phyloP scores from a whole-genome alignment of 2,113 vertebrate species.

The Peromyscus polionotus region DNA sequence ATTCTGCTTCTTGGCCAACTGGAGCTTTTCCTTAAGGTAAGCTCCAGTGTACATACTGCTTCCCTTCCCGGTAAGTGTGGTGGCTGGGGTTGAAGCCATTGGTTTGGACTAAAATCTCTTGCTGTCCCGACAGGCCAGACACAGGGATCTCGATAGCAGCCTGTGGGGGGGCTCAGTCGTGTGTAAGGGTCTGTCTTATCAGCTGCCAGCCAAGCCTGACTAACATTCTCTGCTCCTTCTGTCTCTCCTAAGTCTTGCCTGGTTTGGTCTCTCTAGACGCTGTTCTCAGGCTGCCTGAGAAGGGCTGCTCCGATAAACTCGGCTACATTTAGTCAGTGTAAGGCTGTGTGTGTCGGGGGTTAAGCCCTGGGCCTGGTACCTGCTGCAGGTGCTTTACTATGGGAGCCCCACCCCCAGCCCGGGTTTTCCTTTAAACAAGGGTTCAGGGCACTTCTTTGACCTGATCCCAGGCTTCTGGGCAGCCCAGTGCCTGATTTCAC shows the following conservation, averaged over 20 bases:
- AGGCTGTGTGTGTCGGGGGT: not conserved
- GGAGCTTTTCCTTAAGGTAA: not conserved
- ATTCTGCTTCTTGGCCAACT: too few species aligned
- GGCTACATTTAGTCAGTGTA: not conserved
- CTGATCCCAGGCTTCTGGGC: not conserved
- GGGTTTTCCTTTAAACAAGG: not conserved
- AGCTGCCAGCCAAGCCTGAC: not conserved
- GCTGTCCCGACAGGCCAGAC: not conserved
- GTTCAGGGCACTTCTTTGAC: not conserved
- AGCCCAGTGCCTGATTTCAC: not conserved
- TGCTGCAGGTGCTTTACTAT: not conserved
- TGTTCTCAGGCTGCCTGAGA: not conserved
- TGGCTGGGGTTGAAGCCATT: not conserved
- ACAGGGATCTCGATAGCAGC: not conserved
- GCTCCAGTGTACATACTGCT: not conserved
- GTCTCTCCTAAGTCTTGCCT: not conserved
- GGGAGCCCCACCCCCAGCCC: not conserved
- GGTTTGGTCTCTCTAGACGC: not conserved
- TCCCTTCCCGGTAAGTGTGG: not conserved
- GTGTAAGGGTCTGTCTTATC: not conserved
- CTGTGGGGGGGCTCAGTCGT: too few species aligned
- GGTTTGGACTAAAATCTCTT: not conserved
- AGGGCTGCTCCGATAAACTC: not conserved
- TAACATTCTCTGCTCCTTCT: not conserved
- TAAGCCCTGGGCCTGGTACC: not conserved